phyloP scores from a whole-genome alignment of 2,113 vertebrate genomes.

The Python bivittatus region DNA sequence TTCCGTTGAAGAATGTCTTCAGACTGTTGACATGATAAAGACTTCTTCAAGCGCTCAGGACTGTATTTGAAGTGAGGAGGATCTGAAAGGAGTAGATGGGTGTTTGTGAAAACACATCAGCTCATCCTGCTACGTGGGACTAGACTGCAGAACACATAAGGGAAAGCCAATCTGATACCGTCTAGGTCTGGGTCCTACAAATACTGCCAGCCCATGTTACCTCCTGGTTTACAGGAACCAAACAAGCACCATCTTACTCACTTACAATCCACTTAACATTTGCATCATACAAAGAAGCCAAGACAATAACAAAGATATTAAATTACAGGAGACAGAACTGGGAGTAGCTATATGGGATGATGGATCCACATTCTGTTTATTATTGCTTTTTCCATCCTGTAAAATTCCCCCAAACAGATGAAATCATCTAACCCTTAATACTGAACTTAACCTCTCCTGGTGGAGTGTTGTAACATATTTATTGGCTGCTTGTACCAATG shows the following conservation, averaged over 20 bases:
- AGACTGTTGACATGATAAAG: conserved; percentile 72
- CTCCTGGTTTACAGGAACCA: neutral
- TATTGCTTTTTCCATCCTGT: neutral
- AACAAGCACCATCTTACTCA: neutral
- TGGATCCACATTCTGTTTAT: neutral
- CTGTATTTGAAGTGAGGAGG: conserved; percentile 83
- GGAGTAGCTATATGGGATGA: neutral
- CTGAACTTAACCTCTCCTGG: neutral
- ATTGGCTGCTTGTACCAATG: neutral
- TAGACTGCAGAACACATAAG: neutral
- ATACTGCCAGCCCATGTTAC: neutral
- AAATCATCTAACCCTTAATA: neutral
- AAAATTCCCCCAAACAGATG: neutral
- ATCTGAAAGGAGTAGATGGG: conserved; percentile 59
- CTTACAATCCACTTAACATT: neutral
- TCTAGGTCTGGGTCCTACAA: neutral
- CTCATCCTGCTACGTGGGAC: neutral
- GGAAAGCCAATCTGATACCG: neutral
- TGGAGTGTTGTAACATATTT: neutral
- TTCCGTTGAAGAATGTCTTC: conserved; percentile 66
- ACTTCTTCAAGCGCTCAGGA: conserved; percentile 87
- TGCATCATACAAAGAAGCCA: neutral
- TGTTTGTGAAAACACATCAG: neutral
- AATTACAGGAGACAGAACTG: neutral
- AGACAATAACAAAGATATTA: neutral